Percentiles rank a stretch among this genome's conserved stretches.
phyloP scores from a whole-genome alignment of 2,888 invertebrate species.

The Caradrina kadenii region DNA sequence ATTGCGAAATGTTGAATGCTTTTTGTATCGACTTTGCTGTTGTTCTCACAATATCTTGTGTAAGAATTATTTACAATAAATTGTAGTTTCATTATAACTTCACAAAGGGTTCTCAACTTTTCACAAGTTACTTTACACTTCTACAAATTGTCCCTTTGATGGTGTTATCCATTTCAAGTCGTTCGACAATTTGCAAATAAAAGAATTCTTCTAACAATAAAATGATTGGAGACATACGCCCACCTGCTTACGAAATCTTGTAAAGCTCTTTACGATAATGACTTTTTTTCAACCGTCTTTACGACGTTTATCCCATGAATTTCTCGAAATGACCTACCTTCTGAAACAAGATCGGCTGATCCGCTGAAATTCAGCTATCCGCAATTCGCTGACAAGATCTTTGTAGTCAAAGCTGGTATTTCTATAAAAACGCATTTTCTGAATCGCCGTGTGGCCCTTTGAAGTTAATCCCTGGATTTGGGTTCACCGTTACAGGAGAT shows the following conservation, averaged over 20 bases:
- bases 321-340: slow-evolving; percentile 75
- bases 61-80: slow-evolving; percentile 24
- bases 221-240: slow-evolving; percentile 49
- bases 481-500: slow-evolving; percentile 72
- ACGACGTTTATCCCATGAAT: slow-evolving; percentile 66
- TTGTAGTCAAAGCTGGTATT: slow-evolving; percentile 84
- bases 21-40: slow-evolving; percentile 26
- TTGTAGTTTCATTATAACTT: slow-evolving; percentile 37
- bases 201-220: slow-evolving; percentile 49
- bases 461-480: slow-evolving; percentile 88
- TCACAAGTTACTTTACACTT: slow-evolving; percentile 6
- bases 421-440: slow-evolving; percentile 88
- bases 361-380: slow-evolving; percentile 76
- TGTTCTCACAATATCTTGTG: slow-evolving; percentile 30
- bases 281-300: slow-evolving; percentile 65
- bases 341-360: slow-evolving; percentile 79
- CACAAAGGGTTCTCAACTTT: slow-evolving; percentile 27
- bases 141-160: slow-evolving; percentile 43
- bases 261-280: slow-evolving; percentile 70
- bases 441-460: slow-evolving; percentile 83
- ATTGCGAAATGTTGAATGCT: slow-evolving; percentile 20
- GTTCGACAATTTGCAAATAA: slow-evolving; percentile 48
- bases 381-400: slow-evolving; percentile 84
- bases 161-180: slow-evolving; percentile 39
- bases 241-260: slow-evolving; percentile 61